Conservation (phyloP, 2,797 vertebrate species). For the Heteromormyrus szaboi region DNA sequence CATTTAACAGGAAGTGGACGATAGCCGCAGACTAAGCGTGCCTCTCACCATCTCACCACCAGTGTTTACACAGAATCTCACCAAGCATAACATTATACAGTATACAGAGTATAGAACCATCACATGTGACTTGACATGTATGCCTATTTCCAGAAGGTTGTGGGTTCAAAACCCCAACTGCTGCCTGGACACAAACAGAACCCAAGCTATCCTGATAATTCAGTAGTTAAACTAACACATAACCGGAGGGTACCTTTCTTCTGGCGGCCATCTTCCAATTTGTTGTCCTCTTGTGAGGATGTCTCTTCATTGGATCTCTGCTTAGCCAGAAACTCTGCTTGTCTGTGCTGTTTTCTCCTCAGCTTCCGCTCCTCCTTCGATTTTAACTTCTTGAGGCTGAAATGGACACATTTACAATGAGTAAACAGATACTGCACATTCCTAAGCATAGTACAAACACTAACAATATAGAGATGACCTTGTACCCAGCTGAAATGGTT, state of each 20-base stretch:
- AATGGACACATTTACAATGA: background rate
- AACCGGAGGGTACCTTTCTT: slow-evolving; percentile 44
- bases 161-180: background rate
- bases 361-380: slow-evolving; percentile 68
- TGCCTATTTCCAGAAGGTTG: background rate
- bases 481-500: background rate
- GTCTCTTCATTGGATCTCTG: slow-evolving; percentile 24
- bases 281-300: slow-evolving; percentile 21
- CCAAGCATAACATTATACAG: background rate
- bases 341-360: slow-evolving; percentile 57
- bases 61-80: background rate
- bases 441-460: background rate
- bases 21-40: background rate
- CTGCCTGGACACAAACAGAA: background rate
- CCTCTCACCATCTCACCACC: background rate
- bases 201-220: background rate
- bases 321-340: slow-evolving; percentile 41
- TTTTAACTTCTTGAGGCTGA: slow-evolving; percentile 71
- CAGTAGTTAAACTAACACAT: background rate
- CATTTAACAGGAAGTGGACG: background rate
- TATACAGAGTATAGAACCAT: background rate
- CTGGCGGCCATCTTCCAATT: background rate
- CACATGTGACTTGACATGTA: background rate
- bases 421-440: background rate
- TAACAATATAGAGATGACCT: background rate